Base-by-base conservation (phyloP, 2,797 vertebrate species). In the Corythornis leucogaster region DNA sequence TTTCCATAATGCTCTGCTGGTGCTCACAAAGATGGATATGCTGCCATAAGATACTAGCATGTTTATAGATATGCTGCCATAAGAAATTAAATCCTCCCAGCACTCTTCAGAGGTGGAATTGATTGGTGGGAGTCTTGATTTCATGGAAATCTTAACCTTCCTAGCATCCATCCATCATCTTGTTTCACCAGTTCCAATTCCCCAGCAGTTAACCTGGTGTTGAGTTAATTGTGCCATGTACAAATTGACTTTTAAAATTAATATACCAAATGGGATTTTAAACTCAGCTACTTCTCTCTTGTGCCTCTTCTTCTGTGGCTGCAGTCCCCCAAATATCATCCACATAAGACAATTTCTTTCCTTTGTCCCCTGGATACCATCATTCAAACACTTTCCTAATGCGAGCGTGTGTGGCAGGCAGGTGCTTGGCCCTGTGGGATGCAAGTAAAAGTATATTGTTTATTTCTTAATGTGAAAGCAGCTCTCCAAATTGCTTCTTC, bases 381-480 rank as follows among this genome's bases (percentile, higher is more conserved):
- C 6, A n/a, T 42, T 87, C 85, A 85, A 69, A 51, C 24, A 4
- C 55, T 91, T 93, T 67, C n/a, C 35, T 91, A 66, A 51, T 3
- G 5, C 2, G 7, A 87, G 57, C 2, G 1, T 62, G 55, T 91
- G 67, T 48, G 80, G 80, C 71, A 46, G 45, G 43, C 92, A 95
- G 93, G 87, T 95, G 93, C 81, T 94, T 0, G 0, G 66, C 91
- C 71, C 85, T 83, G 94, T 83, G 85, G 87, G 92, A 48, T 66
- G 70, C 85, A 54, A 69, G 15, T 83, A 78, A 85, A 94, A 79
- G 74, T 81, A 64, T 85, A 62, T 51, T 42, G 8, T 78, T 87
- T 58, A n/a, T 83, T 31, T 85, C 92, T 85, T 78, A 83, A 92
- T 78, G 73, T 91, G 94, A 93, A 95, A 94, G 79, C 62, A 85